Conservation (phyloP, 2,888 invertebrate species). For the Lasioglossum marginatum region DNA sequence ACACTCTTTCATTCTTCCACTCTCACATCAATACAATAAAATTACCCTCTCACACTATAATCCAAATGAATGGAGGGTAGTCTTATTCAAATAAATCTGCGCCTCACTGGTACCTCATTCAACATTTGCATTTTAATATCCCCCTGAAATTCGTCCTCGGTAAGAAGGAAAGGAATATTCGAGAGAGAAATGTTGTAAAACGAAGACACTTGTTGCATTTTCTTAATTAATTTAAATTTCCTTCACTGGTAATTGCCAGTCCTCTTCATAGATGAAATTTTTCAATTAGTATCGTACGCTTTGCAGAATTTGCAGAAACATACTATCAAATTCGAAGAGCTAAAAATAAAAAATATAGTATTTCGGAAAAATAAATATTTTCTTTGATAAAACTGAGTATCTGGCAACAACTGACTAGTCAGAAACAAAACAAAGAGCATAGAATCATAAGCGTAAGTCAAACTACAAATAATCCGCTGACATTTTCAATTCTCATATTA, state of each 20-base stretch:
- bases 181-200: not conserved
- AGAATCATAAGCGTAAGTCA: not conserved
- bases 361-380: not conserved
- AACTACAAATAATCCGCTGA: not conserved
- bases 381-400: not conserved
- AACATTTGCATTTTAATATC: conserved; percentile 4
- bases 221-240: not conserved
- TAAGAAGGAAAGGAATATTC: not conserved
- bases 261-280: not conserved
- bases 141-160: not conserved
- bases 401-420: not conserved
- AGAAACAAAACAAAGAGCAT: not conserved
- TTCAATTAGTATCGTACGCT: not conserved
- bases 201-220: not conserved
- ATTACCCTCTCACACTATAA: not conserved
- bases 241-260: not conserved
- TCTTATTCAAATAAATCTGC: not conserved
- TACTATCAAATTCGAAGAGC: not conserved
- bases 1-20: not conserved
- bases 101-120: not conserved
- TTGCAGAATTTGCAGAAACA: not conserved
- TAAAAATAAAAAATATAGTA: not conserved
- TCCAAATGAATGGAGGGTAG: not conserved
- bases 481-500: not conserved
- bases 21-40: not conserved